These are phyloP conservation scores for Dryas iulia DNA, from an alignment of 1,140 invertebrate species.

Conservation along the genomic window DNA sequence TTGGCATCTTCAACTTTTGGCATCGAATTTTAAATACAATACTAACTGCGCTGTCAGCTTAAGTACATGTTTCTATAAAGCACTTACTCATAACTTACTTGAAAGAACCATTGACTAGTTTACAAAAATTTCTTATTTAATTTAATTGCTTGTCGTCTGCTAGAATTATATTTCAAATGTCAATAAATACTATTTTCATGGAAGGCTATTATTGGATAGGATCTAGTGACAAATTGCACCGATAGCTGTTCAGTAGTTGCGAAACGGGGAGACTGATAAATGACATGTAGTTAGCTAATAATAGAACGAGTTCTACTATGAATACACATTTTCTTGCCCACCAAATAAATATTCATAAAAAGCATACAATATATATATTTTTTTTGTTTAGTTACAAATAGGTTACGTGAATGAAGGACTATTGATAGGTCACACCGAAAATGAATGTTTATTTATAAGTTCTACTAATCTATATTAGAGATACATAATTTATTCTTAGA, in stretches of 20 bases:
- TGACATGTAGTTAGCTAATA: constrained; percentile 27
- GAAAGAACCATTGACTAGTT: constrained; percentile 42
- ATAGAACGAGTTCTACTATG: constrained; percentile 11
- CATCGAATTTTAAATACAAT: constrained; percentile 63
- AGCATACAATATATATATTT: background rate
- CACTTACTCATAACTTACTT: constrained; percentile 54
- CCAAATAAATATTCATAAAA: background rate
- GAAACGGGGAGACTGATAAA: constrained; percentile 26
- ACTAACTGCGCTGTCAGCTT: constrained; percentile 62
- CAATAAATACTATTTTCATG: constrained; percentile 28
- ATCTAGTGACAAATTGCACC: constrained; percentile 29
- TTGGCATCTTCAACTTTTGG: constrained; percentile 75
- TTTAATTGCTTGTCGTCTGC: constrained; percentile 20
- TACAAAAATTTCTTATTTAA: constrained; percentile 9
- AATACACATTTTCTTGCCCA: background rate
- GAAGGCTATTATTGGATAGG: constrained; percentile 22
- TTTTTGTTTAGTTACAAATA: background rate
- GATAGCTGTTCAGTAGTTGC: constrained; percentile 24
- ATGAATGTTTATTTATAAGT: background rate
- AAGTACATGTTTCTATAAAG: constrained; percentile 60
- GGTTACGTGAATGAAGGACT: background rate
- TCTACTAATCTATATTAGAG: background rate
- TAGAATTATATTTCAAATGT: constrained; percentile 24
- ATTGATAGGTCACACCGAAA: background rate
- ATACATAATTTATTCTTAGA: constrained; percentile 3